phyloP scores from a whole-genome alignment of 1,140 invertebrate genomes.

The Drosophila mayri region DNA sequence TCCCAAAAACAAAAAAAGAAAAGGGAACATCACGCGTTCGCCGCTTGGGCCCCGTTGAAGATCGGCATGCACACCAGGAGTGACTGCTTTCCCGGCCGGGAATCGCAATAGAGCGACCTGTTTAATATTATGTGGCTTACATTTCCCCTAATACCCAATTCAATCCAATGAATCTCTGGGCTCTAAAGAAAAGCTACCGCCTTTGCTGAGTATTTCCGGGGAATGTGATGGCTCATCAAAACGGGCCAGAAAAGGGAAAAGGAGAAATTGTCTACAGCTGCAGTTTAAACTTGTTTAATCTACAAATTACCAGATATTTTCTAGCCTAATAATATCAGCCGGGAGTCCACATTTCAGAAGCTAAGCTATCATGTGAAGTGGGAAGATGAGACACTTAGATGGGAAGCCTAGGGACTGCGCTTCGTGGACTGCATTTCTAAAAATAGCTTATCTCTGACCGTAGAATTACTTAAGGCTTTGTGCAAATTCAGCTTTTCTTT shows the following conservation, averaged over 20 bases:
- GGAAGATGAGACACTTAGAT: neutral
- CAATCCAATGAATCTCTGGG: neutral
- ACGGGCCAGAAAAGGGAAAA: neutral
- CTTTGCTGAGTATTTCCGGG: neutral
- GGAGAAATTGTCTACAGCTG: conserved; percentile 13
- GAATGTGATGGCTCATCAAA: conserved; percentile 24
- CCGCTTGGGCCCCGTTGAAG: conserved; percentile 10
- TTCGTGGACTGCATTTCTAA: conserved; percentile 18
- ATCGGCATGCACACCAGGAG: conserved; percentile 30
- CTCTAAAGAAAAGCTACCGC: neutral
- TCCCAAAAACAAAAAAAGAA: conserved; percentile 22
- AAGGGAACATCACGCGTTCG: conserved; percentile 57
- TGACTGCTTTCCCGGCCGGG: conserved; percentile 11
- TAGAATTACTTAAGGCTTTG: neutral
- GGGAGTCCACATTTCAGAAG: neutral
- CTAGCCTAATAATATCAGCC: neutral
- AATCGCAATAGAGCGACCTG: conserved; percentile 22
- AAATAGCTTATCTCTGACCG: conserved; percentile 22
- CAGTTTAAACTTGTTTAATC: conserved; percentile 2
- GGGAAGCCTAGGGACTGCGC: neutral
- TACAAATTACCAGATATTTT: conserved; percentile 5
- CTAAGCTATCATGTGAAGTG: neutral
- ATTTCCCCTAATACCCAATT: neutral
- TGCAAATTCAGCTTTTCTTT: conserved; percentile 4
- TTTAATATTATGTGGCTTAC: neutral